phyloP scores from a whole-genome alignment of 1,140 invertebrate genomes.

The Bombus fervidus region DNA sequence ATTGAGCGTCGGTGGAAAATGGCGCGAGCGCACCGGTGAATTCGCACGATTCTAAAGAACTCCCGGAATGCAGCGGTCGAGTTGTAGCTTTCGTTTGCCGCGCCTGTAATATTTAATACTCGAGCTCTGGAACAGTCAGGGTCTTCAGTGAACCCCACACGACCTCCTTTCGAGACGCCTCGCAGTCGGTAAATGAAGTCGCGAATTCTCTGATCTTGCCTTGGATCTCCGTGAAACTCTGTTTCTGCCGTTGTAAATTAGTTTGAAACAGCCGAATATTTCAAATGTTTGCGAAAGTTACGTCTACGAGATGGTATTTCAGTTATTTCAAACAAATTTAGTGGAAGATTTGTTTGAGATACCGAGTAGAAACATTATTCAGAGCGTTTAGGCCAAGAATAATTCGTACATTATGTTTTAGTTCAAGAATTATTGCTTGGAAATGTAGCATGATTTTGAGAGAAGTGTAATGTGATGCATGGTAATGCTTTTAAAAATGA shows the following conservation, averaged over 20 bases:
- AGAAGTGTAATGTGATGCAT: too few species aligned
- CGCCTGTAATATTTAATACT: constrained; percentile 56
- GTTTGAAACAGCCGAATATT: background rate
- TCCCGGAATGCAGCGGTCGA: constrained; percentile 51
- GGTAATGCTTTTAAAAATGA: too few species aligned
- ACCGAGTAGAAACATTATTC: too few species aligned
- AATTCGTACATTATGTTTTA: too few species aligned
- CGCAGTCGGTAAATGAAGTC: constrained; percentile 32
- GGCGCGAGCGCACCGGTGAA: constrained; percentile 33
- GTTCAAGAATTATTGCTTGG: too few species aligned
- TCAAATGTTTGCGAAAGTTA: too few species aligned
- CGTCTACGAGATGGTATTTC: background rate
- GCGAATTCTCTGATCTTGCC: constrained; percentile 29
- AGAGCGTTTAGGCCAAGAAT: too few species aligned
- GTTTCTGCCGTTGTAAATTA: background rate
- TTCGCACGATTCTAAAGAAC: constrained; percentile 50
- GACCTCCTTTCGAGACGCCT: constrained; percentile 48
- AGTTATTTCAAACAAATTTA: background rate
- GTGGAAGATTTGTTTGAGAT: too few species aligned
- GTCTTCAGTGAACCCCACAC: constrained; percentile 44
- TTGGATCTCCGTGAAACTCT: background rate
- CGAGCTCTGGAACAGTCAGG: constrained; percentile 44
- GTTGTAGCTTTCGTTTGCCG: constrained; percentile 55
- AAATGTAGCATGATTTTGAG: too few species aligned
- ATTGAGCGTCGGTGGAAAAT: constrained; percentile 34